These are phyloP conservation scores for Muscidifurax raptorellus DNA, from an alignment of 1,140 invertebrate species.

Conservation along the genomic window DNA sequence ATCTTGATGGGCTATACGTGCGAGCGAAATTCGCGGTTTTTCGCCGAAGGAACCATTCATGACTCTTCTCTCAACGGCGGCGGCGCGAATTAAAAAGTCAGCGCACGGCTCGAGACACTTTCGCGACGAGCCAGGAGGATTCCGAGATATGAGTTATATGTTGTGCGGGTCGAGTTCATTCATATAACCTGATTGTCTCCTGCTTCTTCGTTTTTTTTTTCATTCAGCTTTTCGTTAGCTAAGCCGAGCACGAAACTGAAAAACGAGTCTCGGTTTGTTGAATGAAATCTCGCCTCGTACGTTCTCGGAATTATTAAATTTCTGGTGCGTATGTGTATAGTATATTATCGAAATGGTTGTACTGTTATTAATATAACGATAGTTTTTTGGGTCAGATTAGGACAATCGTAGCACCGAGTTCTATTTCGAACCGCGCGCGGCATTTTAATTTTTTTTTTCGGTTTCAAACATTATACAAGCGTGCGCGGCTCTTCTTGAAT, in stretches of 20 bases:
- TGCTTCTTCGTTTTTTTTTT: neutral
- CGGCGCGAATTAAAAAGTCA: constrained; percentile 34
- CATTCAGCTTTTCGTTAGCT: constrained; percentile 29
- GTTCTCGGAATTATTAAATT: constrained; percentile 37
- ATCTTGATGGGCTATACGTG: constrained; percentile 48
- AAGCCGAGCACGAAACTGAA: constrained; percentile 2
- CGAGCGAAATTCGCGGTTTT: constrained; percentile 31
- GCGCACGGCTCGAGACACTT: constrained; percentile 36
- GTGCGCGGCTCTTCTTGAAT: constrained; percentile 7
- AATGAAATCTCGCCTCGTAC: constrained; percentile 38
- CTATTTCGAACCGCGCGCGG: neutral
- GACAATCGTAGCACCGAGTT: neutral
- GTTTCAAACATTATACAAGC: neutral
- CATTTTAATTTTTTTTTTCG: neutral
- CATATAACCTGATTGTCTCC: constrained; percentile 36
- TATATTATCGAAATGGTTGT: neutral
- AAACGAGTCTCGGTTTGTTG: constrained; percentile 32
- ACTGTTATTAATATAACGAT: constrained; percentile 17
- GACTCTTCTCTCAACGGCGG: neutral
- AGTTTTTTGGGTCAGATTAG: neutral
- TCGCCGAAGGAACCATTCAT: constrained; percentile 34
- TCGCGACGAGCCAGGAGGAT: constrained; percentile 25
- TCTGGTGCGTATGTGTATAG: neutral
- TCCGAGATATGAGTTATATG: constrained; percentile 38
- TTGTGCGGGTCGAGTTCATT: constrained; percentile 9